Conservation (phyloP, 2,113 vertebrate genomes). For the Mugil cephalus region DNA sequence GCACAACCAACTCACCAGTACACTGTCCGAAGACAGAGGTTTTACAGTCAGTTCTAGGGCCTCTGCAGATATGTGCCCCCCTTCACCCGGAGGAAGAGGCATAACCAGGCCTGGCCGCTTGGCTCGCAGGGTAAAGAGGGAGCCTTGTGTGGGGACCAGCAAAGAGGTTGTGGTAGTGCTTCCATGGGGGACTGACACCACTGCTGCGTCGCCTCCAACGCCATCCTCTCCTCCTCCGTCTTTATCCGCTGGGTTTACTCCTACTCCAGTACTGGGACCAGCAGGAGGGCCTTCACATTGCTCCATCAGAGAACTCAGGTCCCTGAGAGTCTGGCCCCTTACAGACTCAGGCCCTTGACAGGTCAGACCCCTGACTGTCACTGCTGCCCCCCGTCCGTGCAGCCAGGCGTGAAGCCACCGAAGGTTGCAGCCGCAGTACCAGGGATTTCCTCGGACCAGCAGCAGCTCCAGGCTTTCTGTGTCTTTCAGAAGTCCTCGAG, state of each 20-base stretch:
- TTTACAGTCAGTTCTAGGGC: conserved; percentile 89
- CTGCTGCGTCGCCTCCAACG: conserved; percentile 71
- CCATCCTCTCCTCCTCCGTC: conserved; percentile 69
- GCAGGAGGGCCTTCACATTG: conserved; percentile 86
- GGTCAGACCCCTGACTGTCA: conserved; percentile 92
- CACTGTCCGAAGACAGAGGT: conserved; percentile 90
- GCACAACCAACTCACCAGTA: conserved; percentile 91
- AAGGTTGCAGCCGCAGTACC: conserved; percentile 94
- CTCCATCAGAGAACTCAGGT: conserved; percentile 90
- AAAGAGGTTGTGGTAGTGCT: conserved; percentile 85
- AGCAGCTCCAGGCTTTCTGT: conserved; percentile 90
- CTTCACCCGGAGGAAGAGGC: conserved; percentile 83
- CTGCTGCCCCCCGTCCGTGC: conserved; percentile 84
- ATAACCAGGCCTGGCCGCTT: conserved; percentile 88
- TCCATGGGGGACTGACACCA: conserved; percentile 68
- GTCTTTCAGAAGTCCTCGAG: conserved; percentile 90
- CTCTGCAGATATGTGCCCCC: conserved; percentile 81
- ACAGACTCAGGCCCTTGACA: conserved; percentile 92
- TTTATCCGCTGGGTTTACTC: conserved; percentile 62
- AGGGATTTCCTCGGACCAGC: conserved; percentile 92
- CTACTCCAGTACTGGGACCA: conserved; percentile 77
- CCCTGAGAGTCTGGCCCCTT: conserved; percentile 89
- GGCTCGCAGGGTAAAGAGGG: conserved; percentile 90
- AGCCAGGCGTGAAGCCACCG: conserved; percentile 95
- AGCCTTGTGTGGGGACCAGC: conserved; percentile 86